Evolutionary conservation across 2,113 vertebrate genomes (phyloP).

Genomic region (Meriones unguiculatus): DNA sequence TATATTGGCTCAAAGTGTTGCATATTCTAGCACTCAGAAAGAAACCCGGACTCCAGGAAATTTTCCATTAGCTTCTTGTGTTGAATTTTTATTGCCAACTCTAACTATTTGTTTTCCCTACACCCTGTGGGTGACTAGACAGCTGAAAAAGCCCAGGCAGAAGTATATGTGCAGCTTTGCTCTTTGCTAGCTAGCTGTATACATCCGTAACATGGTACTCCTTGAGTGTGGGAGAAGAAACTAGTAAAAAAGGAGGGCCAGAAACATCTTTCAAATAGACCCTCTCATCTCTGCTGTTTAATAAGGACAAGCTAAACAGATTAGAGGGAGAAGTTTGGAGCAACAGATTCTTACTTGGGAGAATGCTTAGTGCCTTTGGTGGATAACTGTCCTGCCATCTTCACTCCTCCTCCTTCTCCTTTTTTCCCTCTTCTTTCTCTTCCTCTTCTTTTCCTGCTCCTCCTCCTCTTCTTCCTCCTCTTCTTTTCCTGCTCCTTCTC

Average conservation of each 20-base stretch:
- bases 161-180: not conserved
- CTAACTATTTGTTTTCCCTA: constrained; percentile 10
- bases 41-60: not conserved
- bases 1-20: not conserved
- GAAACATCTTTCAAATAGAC: not conserved
- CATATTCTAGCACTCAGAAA: not conserved
- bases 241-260: not conserved
- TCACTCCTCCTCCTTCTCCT: not conserved
- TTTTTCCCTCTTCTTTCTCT: rapidly evolving
- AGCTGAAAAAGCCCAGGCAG: not conserved
- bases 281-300: not conserved
- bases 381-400: rapidly evolving
- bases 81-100: not conserved
- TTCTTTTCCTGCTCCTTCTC: too few species aligned
- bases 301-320: not conserved
- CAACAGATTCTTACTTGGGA: not conserved
- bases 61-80: constrained; percentile 36
- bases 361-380: not conserved
- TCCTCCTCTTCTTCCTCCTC: not conserved
- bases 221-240: not conserved
- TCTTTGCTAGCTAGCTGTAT: not conserved
- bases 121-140: not conserved
- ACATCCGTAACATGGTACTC: not conserved
- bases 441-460: rapidly evolving
- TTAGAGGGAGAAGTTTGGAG: not conserved